Conservation (phyloP, 2,113 vertebrate species). For the Plectropomus leopardus region DNA sequence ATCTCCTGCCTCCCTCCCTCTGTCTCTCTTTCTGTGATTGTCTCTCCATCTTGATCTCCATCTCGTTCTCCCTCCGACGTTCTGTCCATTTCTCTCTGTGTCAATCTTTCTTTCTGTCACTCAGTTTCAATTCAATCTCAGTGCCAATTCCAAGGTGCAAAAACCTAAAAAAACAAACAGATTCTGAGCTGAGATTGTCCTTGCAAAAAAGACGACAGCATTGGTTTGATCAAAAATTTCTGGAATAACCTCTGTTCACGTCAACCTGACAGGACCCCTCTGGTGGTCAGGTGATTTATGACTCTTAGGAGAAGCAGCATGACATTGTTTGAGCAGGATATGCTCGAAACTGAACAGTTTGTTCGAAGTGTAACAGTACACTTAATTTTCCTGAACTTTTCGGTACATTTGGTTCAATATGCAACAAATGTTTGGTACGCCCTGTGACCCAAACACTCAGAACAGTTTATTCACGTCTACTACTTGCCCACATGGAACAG, state of each 20-base stretch:
- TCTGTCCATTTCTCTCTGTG: constrained; percentile 51
- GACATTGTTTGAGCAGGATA: neutral
- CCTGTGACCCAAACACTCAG: too few relatives aligned
- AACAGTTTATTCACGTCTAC: too few relatives aligned
- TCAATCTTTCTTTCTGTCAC: constrained; percentile 54
- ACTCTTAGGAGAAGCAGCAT: neutral
- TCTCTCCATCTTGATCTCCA: constrained; percentile 18
- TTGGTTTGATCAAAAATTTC: neutral
- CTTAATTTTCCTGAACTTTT: too few relatives aligned
- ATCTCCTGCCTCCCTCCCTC: constrained; percentile 4
- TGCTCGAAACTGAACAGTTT: neutral
- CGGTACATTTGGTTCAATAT: too few relatives aligned
- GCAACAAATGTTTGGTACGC: too few relatives aligned
- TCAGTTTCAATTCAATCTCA: constrained; percentile 37
- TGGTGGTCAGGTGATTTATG: neutral
- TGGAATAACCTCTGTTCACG: neutral
- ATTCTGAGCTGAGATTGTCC: constrained; percentile 2
- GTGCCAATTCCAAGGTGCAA: constrained; percentile 14
- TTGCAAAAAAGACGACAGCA: neutral
- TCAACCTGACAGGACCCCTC: neutral
- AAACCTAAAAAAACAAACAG: neutral
- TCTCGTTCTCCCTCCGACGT: constrained; percentile 22
- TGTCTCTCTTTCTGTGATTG: constrained; percentile 3
- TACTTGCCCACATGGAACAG: too few relatives aligned
- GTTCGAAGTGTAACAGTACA: neutral